A percentile compares a stretch with the other conserved stretches of the same genome.
Conservation (phyloP, 1,140 invertebrate species). For the Rhyzopertha dominica region DNA sequence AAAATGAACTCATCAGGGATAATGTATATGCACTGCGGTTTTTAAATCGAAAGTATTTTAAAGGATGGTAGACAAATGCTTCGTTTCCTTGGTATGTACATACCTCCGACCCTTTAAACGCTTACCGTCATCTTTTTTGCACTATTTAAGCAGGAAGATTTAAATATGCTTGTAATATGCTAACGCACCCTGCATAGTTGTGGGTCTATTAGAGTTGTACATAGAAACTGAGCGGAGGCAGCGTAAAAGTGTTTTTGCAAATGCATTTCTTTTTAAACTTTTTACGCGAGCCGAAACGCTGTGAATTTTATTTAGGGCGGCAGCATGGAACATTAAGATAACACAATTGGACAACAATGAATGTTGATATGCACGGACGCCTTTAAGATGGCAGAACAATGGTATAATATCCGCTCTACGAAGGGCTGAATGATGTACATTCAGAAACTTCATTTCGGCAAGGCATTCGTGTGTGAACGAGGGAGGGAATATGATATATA, state of each 20-base stretch:
- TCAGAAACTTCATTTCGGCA: constrained; percentile 25
- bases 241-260: background rate
- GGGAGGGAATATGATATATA: no score
- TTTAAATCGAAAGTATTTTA: no score
- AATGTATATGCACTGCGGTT: no score
- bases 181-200: no score
- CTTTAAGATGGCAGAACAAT: constrained; percentile 21
- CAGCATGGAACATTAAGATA: background rate
- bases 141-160: no score
- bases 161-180: no score
- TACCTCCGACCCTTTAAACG: no score
- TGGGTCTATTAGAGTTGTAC: no score
- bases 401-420: constrained; percentile 21
- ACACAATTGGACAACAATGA: constrained; percentile 3
- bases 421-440: constrained; percentile 28
- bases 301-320: background rate
- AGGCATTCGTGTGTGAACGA: constrained; percentile 17
- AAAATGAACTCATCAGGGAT: no score
- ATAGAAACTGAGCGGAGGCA: background rate
- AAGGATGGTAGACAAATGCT: no score
- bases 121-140: no score
- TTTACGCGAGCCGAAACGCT: background rate
- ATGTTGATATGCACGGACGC: constrained; percentile 21
- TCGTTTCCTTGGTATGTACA: no score
- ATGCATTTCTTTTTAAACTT: background rate